These are phyloP conservation scores for Oncorhynchus clarkii DNA, from an alignment of 2,113 vertebrate species.

Conservation along the genomic window DNA sequence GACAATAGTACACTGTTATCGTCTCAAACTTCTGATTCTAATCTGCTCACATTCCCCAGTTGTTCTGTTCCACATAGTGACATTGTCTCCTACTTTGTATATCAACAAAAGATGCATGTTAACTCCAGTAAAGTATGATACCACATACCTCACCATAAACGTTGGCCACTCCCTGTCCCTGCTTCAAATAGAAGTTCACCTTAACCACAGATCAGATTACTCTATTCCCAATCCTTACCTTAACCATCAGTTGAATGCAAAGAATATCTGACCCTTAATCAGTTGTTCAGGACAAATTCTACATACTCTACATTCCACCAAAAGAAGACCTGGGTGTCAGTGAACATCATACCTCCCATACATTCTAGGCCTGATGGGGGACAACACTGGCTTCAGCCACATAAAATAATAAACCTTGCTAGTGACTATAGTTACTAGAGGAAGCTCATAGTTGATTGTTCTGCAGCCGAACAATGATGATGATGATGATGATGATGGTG, in stretches of 20 bases:
- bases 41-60: background rate
- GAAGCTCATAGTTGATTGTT: background rate
- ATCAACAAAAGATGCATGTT: background rate
- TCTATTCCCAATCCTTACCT: too few species aligned
- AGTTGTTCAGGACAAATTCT: too few species aligned
- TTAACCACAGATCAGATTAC: too few species aligned
- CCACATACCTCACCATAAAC: too few species aligned
- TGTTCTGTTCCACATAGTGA: background rate
- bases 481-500: too few species aligned
- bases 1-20: background rate
- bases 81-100: background rate
- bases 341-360: background rate
- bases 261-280: too few species aligned
- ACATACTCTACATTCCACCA: too few species aligned
- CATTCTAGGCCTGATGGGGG: background rate
- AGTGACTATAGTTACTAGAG: background rate
- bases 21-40: background rate
- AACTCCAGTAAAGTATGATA: background rate
- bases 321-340: too few species aligned
- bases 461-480: too few species aligned
- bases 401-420: background rate
- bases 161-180: too few species aligned
- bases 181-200: too few species aligned
- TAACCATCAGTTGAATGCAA: too few species aligned
- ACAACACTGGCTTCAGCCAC: background rate